A percentile compares a stretch with the other conserved stretches of the same genome.
These are phyloP conservation scores for Gymnoscelis rufifasciata DNA, from an alignment of 2,888 invertebrate genomes.

Conservation along the genomic window DNA sequence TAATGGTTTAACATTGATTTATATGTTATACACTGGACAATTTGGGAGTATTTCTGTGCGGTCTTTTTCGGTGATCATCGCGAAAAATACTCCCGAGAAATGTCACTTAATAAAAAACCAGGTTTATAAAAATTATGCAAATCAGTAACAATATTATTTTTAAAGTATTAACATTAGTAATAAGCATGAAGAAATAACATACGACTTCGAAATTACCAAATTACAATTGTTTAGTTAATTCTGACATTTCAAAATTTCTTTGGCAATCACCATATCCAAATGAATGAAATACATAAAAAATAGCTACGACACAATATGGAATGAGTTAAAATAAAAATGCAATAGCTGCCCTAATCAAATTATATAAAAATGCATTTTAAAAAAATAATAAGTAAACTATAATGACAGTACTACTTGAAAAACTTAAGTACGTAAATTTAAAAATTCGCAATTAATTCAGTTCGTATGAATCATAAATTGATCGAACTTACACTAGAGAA, in stretches of 20 bases:
- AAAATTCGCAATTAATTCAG: slow-evolving; percentile 57
- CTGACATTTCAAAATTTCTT: slow-evolving; percentile 62
- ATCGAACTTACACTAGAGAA: slow-evolving; percentile 62
- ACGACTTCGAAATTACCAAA: slow-evolving; percentile 40
- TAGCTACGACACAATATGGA: slow-evolving; percentile 57
- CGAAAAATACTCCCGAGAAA: slow-evolving; percentile 66
- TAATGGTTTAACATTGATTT: slow-evolving; percentile 55
- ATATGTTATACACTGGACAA: slow-evolving; percentile 47
- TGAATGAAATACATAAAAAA: slow-evolving; percentile 50
- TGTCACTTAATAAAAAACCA: slow-evolving; percentile 56
- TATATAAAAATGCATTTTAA: slow-evolving; percentile 65
- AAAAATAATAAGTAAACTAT: slow-evolving; percentile 68
- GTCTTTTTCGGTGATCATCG: slow-evolving; percentile 34
- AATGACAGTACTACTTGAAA: slow-evolving; percentile 38
- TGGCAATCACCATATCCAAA: slow-evolving; percentile 66
- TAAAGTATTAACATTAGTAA: slow-evolving; percentile 58
- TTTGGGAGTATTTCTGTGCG: slow-evolving; percentile 66
- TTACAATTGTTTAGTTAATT: slow-evolving; percentile 51
- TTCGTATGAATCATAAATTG: slow-evolving; percentile 56
- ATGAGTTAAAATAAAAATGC: slow-evolving; percentile 63
- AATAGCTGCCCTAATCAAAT: slow-evolving; percentile 69
- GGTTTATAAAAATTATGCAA: slow-evolving; percentile 67
- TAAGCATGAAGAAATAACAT: slow-evolving; percentile 47
- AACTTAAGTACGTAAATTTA: slow-evolving; percentile 72
- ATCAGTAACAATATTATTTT: slow-evolving; percentile 63